Base-by-base conservation (phyloP, 1,140 invertebrate genomes). In the Diorhabda carinulata region DNA sequence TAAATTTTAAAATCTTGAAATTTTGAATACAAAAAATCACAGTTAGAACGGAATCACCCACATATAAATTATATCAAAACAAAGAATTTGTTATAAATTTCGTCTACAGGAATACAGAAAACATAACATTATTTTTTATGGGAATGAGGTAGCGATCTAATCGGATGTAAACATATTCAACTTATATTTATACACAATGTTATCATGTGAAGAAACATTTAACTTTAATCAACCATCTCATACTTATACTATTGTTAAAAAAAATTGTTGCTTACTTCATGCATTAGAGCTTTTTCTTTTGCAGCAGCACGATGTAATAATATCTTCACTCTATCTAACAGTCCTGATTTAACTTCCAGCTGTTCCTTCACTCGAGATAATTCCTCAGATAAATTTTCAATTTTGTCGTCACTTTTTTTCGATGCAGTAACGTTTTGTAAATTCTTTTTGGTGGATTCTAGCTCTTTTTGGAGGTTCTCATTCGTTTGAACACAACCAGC, bases 251-350 rank as follows among this genome's bases (percentile, higher is more conserved):
- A 25, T 25, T 25, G 25, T 25, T 25, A 25, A 25, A 25, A 25
- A 25, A 25, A 25, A 25, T 52, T 52, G 9, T 52, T 42, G 6
- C 57, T 68, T 71, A 86, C 86, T 71, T 83, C 81, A 68, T 86
- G 81, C 4, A 83, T 76, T 61, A 87, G 79, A 8, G 78, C 73
- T 72, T 85, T 86, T 72, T 87, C 86, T 76, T 86, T 86, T 3
- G 78, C 69, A 5, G 85, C 84, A 41, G 86, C 85, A 66, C 81
- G 79, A 57, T 85, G 83, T 57, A 87, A 74, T 45, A 87, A 77
- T 44, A 82, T 77, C 73, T 87, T 87, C 3, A 87, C 83, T 78
- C 83, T 86, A 57, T 83, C 81, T 42, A 87, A 67, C 6, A 87
- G 76, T 66, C 84, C 78, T 4, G 80, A 81, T 76, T 87, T 87